Base-by-base conservation (phyloP, 1,140 invertebrate genomes). In the Procambarus clarkii region DNA sequence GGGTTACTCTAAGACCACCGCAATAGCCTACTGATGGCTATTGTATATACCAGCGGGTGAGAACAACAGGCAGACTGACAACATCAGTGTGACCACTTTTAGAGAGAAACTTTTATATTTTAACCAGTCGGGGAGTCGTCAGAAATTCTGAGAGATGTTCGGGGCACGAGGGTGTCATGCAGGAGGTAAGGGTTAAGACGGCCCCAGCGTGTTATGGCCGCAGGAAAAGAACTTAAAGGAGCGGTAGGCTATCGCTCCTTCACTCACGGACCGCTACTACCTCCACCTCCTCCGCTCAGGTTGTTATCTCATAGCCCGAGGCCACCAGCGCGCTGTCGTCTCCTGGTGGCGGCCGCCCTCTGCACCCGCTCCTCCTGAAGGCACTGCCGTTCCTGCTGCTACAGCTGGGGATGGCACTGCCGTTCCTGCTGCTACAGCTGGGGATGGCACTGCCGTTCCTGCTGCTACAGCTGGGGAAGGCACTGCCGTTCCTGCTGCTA, bases 301-400 rank as follows among this genome's bases (percentile, higher is more conserved):
- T 85, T 85, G 83, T 85, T 85, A 85, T 85, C 83, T 85, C 64
- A 85, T 85, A 85, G 83, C 83, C 83, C 13, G 24, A 46, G 83
- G 83, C 34, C 44, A 85, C 8, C 34, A 64, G 34, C 64, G 4
- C 34, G 24, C 8, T 34, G 34, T 34, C 34, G 34, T 34, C 34
- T 34, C 34, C 34, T 34, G 34, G 34, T 34, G 34, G 34, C 34
- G 1, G 34, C 34, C 76, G 8, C 18, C 76, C 77, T 15, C 45
- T 21, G 7, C 77, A 21, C 4, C 48, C 45, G 34, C 21, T 79
- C 3, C 77, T 21, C 45, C 48, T 34, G 9, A 44, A 11, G 34
- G 45, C 11, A 0, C 45, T 45, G 34, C 76, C 24, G 13, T 5
- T 13, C 7, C 21, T 44, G 34, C 21, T 18, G 45, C 76, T n/a